These are phyloP conservation scores for Gobionotothen gibberifrons DNA, from an alignment of 2,797 vertebrate genomes.

Conservation along the genomic window DNA sequence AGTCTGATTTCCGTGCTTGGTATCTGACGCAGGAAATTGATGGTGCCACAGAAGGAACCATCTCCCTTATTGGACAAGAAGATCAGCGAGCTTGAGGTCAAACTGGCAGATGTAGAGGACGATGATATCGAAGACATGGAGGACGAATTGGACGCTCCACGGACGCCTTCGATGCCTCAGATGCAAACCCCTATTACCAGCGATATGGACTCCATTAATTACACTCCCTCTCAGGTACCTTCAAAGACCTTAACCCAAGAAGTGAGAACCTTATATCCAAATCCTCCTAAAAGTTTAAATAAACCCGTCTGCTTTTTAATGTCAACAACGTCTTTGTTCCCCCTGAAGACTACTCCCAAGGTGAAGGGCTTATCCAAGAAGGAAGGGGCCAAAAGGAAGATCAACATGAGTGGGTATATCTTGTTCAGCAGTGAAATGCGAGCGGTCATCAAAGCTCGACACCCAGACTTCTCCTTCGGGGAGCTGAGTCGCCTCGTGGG, in stretches of 20 bases:
- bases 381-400: conserved; percentile 98
- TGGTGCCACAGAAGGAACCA: conserved; percentile 96
- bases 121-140: conserved; percentile 96
- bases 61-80: conserved; percentile 97
- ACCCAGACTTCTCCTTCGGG: conserved; percentile 98
- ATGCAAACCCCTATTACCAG: conserved; percentile 90
- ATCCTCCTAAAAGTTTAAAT: neutral
- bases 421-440: conserved; percentile 99
- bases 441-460: conserved; percentile 96
- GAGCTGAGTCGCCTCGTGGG: conserved; percentile 98
- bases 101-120: conserved; percentile 95
- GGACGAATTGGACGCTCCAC: conserved; percentile 92
- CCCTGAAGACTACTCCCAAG: conserved; percentile 92
- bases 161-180: conserved; percentile 91
- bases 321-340: neutral
- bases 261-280: neutral
- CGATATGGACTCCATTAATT: conserved; percentile 92
- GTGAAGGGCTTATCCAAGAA: conserved; percentile 96
- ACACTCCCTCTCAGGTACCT: conserved; percentile 92
- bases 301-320: neutral
- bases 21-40: conserved; percentile 87
- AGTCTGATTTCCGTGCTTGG: neutral
- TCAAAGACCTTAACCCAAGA: neutral
- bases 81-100: conserved; percentile 95
- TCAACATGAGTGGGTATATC: conserved; percentile 99